A percentile compares a stretch with the other conserved stretches of the same genome.
Evolutionary conservation across 2,113 vertebrate species (phyloP).

Genomic region (Pachyramphus minor): DNA sequence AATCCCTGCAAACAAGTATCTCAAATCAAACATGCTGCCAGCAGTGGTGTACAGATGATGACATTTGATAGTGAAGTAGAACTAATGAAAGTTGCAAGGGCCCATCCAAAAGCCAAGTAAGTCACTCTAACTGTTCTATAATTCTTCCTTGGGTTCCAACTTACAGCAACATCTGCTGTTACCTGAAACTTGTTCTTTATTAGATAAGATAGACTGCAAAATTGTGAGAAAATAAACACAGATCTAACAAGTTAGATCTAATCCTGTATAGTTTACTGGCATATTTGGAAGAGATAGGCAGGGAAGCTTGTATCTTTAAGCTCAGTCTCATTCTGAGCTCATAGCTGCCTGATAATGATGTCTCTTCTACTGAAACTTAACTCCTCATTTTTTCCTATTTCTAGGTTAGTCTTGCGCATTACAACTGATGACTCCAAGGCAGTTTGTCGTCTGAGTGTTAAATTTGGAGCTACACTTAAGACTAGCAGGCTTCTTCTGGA

Average conservation of each 20-base stretch:
- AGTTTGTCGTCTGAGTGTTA: conserved; percentile 91
- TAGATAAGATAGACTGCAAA: neutral
- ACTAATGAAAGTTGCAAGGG: conserved; percentile 91
- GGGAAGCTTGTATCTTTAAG: neutral
- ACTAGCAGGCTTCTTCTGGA: conserved; percentile 89
- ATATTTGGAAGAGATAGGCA: neutral
- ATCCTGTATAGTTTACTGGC: neutral
- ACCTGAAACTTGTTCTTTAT: neutral
- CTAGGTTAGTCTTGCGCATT: conserved; percentile 92
- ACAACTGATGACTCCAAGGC: conserved; percentile 96
- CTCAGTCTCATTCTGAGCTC: neutral
- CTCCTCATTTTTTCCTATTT: neutral
- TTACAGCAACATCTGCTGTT: neutral
- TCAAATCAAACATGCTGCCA: conserved; percentile 95
- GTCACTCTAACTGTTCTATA: neutral
- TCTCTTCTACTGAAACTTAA: neutral
- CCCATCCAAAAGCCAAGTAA: conserved; percentile 94
- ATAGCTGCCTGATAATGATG: neutral
- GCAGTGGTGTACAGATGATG: conserved; percentile 95
- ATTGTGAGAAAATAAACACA: neutral
- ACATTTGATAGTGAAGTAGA: conserved; percentile 98
- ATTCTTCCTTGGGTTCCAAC: neutral
- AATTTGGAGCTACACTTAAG: conserved; percentile 93
- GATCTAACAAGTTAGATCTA: neutral
- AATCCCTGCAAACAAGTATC: conserved; percentile 98